Conservation (phyloP, 2,888 invertebrate genomes). For the Acrocyrtus sp. region DNA sequence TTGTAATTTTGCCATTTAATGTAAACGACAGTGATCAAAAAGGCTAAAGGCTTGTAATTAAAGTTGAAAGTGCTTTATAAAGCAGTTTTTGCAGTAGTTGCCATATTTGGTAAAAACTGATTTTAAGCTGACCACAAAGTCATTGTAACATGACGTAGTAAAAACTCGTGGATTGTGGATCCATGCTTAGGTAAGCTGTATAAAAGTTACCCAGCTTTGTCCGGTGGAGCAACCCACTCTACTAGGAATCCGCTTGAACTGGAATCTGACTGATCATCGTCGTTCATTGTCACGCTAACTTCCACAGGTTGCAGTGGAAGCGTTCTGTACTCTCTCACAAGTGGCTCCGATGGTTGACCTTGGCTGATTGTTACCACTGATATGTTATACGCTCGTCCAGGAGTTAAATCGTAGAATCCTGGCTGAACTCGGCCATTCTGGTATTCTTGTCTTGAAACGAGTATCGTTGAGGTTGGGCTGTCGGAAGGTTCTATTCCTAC, state of each 20-base stretch:
- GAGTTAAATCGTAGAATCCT: constrained; percentile 48
- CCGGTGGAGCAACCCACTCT: constrained; percentile 50
- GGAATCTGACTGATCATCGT: constrained; percentile 35
- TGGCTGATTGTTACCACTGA: constrained; percentile 50
- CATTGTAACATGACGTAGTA: no score
- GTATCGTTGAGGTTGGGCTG: constrained; percentile 35
- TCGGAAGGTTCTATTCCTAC: constrained; percentile 46
- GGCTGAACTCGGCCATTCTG: constrained; percentile 53
- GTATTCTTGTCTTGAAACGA: constrained; percentile 49
- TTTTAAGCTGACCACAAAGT: no score
- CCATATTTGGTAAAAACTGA: no score
- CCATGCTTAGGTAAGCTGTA: no score
- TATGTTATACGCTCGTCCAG: constrained; percentile 52
- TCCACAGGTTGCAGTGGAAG: constrained; percentile 39
- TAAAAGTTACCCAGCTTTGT: constrained; percentile 48
- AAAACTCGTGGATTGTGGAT: no score
- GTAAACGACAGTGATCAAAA: no score
- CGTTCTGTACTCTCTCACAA: constrained; percentile 48
- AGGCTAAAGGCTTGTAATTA: no score
- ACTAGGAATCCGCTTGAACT: constrained; percentile 41
- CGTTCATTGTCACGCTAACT: constrained; percentile 47
- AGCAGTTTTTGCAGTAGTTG: no score
- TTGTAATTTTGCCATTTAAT: no score
- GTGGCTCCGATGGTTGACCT: constrained; percentile 40
- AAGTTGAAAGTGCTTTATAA: no score